Evolutionary conservation across 2,113 vertebrate species (phyloP).

Genomic region (Xiphias gladius): DNA sequence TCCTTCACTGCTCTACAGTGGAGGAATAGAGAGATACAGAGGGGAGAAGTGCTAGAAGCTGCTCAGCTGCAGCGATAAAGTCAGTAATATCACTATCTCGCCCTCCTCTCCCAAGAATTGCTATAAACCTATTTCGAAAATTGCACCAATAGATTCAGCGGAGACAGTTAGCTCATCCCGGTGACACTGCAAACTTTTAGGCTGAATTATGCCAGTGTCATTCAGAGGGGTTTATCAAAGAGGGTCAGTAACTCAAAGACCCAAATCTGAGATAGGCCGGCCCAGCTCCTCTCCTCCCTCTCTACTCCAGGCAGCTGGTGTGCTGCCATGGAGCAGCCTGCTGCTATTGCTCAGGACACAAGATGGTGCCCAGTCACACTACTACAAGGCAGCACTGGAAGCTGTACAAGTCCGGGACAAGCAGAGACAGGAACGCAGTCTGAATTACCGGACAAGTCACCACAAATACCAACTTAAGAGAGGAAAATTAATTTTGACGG

Average conservation of each 20-base stretch:
- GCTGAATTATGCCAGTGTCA: slow-evolving; percentile 85
- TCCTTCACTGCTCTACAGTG: slow-evolving; percentile 50
- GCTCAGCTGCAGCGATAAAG: slow-evolving; percentile 86
- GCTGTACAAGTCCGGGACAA: not conserved
- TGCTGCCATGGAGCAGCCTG: slow-evolving; percentile 64
- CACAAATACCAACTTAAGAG: not conserved
- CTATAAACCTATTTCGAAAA: slow-evolving; percentile 88
- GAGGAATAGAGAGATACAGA: slow-evolving; percentile 75
- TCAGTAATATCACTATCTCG: slow-evolving; percentile 87
- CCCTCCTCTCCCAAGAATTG: slow-evolving; percentile 85
- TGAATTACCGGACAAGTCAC: not conserved
- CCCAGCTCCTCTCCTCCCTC: slow-evolving; percentile 18
- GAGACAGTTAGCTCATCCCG: slow-evolving; percentile 84
- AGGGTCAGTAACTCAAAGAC: slow-evolving; percentile 83
- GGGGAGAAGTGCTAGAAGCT: slow-evolving; percentile 72
- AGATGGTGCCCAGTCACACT: slow-evolving; percentile 71
- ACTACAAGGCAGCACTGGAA: slow-evolving; percentile 38
- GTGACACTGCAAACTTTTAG: slow-evolving; percentile 86
- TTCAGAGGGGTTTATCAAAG: slow-evolving; percentile 83
- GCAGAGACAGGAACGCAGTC: slow-evolving; percentile 1
- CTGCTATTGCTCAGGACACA: slow-evolving; percentile 68
- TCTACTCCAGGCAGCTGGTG: slow-evolving; percentile 58
- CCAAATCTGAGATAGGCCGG: slow-evolving; percentile 71
- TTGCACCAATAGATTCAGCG: slow-evolving; percentile 85
- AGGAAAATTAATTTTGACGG: not conserved